phyloP scores from a whole-genome alignment of 2,888 invertebrate species.

The Eupithecia tripunctaria region DNA sequence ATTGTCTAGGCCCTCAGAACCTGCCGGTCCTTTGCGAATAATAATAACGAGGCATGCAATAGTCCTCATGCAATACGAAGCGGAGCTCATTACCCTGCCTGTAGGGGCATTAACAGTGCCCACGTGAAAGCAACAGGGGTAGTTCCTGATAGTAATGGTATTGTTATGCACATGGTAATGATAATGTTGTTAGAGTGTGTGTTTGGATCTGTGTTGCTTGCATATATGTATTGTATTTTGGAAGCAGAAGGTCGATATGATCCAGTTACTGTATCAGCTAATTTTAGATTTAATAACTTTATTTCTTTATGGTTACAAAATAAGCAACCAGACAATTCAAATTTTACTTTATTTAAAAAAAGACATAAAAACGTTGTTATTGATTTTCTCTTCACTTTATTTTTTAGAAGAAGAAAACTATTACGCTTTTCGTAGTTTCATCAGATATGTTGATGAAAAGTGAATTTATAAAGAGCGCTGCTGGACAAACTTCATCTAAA shows the following conservation, averaged over 20 bases:
- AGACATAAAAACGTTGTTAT: too few relatives aligned
- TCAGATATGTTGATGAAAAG: background rate
- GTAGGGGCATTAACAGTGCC: slow-evolving; percentile 31
- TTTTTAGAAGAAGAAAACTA: too few relatives aligned
- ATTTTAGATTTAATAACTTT: too few relatives aligned
- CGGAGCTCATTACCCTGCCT: slow-evolving; percentile 38
- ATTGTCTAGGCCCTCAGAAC: too few relatives aligned
- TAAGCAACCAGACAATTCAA: too few relatives aligned
- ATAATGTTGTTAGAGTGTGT: background rate
- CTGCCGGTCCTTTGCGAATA: slow-evolving; percentile 1
- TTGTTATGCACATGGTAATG: background rate
- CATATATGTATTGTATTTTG: background rate
- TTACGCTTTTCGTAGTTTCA: too few relatives aligned
- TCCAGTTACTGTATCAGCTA: background rate
- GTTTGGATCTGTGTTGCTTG: background rate
- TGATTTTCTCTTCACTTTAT: too few relatives aligned
- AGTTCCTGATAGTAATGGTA: background rate
- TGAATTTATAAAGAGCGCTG: too few relatives aligned
- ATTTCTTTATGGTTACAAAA: too few relatives aligned
- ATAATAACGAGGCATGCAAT: slow-evolving; percentile 10
- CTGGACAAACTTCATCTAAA: too few relatives aligned
- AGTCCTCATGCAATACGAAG: slow-evolving; percentile 12
- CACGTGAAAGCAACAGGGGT: slow-evolving; percentile 27
- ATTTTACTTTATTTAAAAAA: too few relatives aligned
- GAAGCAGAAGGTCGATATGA: background rate